These are phyloP conservation scores for Crypturellus undulatus DNA, from an alignment of 2,113 vertebrate species.

Conservation along the genomic window DNA sequence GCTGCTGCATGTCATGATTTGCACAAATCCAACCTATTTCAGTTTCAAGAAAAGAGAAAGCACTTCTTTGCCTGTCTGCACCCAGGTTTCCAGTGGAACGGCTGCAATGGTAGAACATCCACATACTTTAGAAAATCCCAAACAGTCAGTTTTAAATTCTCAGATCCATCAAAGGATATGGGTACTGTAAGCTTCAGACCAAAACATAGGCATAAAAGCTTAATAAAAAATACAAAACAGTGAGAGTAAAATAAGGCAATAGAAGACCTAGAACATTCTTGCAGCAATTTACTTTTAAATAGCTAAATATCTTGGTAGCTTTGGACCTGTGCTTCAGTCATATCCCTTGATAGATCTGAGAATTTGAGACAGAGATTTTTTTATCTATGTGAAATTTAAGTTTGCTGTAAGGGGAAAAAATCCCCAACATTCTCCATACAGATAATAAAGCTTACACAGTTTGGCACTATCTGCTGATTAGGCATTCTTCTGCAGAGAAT, in stretches of 20 bases:
- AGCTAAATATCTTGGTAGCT: background rate
- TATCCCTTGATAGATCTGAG: background rate
- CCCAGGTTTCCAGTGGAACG: background rate
- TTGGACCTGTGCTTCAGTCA: background rate
- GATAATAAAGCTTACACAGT: background rate
- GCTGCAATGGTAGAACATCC: background rate
- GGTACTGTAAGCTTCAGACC: background rate
- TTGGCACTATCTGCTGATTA: background rate
- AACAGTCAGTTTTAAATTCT: no score
- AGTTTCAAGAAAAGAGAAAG: background rate
- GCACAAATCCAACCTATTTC: background rate
- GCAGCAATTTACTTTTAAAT: background rate
- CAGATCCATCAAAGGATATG: no score
- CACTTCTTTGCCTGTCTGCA: no score
- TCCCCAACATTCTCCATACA: background rate
- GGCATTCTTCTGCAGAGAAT: background rate
- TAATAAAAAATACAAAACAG: background rate
- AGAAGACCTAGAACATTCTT: background rate
- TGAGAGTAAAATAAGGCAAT: background rate
- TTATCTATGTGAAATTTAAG: background rate
- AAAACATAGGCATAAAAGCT: background rate
- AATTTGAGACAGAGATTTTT: background rate
- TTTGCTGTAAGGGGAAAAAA: background rate
- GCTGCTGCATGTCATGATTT: background rate
- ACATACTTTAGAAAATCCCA: no score